These are phyloP conservation scores for Sebastiscus tertius DNA, from an alignment of 2,797 vertebrate genomes.

Conservation along the genomic window DNA sequence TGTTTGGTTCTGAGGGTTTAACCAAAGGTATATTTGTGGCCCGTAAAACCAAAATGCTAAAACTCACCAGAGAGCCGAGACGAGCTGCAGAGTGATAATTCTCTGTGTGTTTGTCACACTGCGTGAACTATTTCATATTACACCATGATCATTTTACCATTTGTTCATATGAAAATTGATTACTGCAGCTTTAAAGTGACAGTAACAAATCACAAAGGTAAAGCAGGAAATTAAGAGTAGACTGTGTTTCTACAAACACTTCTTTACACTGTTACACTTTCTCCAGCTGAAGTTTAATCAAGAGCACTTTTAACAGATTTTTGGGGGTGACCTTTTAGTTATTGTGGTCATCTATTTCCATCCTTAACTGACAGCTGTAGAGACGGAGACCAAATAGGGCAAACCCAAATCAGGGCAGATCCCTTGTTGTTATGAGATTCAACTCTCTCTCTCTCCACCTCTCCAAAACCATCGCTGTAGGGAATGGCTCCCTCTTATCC, in stretches of 20 bases:
- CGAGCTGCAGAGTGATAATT: background rate
- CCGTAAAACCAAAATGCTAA: background rate
- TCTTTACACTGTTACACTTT: background rate
- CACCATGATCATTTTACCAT: background rate
- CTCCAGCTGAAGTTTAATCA: constrained; percentile 1
- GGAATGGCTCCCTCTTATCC: constrained; percentile 48
- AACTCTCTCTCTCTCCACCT: constrained; percentile 28
- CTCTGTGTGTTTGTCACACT: background rate
- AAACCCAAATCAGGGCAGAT: constrained; percentile 74
- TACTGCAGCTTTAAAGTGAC: background rate
- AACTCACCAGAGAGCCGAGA: background rate
- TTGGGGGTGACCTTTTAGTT: background rate
- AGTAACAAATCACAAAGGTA: background rate
- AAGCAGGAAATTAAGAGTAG: background rate
- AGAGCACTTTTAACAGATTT: background rate
- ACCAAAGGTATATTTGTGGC: background rate
- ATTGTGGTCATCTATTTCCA: constrained; percentile 33
- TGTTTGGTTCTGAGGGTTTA: background rate
- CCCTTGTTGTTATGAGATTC: constrained; percentile 63
- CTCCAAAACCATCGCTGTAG: constrained; percentile 36
- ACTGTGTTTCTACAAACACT: background rate
- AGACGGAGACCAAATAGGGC: constrained; percentile 66
- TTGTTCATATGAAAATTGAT: background rate
- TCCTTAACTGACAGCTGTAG: constrained; percentile 52
- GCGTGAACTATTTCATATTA: background rate